Conservation (phyloP, 2,888 invertebrate genomes). For the Lepidocyrtinus sp. region DNA sequence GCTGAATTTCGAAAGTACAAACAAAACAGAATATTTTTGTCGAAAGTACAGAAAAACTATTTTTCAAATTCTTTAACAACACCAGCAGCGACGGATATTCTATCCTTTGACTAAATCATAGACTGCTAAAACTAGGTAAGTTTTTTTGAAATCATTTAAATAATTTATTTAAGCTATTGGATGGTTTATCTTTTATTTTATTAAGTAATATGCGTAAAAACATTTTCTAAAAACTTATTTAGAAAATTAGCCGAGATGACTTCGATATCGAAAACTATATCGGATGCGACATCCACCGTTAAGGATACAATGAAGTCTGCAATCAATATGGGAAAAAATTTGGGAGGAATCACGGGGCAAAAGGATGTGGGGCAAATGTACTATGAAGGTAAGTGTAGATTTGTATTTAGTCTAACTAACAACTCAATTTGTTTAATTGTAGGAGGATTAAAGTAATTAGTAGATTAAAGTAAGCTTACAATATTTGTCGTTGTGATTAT, state of each 20-base stretch:
- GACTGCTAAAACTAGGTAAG: no score
- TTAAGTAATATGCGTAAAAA: no score
- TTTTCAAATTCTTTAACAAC: background rate
- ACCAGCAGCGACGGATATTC: no score
- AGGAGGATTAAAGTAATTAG: no score
- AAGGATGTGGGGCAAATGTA: constrained; percentile 67
- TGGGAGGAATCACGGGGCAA: constrained; percentile 56
- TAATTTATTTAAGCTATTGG: no score
- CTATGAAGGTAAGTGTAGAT: constrained; percentile 65
- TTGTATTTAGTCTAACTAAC: constrained; percentile 35
- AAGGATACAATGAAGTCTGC: constrained; percentile 69
- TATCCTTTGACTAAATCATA: no score
- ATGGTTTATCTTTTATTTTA: no score
- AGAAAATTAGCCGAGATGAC: constrained; percentile 52
- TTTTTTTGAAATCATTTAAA: no score
- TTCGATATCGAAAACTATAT: constrained; percentile 69
- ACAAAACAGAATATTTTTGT: background rate
- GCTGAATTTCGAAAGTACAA: background rate
- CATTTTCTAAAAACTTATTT: no score
- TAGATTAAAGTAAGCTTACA: no score
- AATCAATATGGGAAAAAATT: constrained; percentile 65
- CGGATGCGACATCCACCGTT: constrained; percentile 68
- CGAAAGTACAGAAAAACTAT: background rate
- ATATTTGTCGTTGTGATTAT: no score
- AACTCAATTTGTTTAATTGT: no score